These are phyloP conservation scores for Perca schrenkii DNA, from an alignment of 2,113 vertebrate species.

Conservation along the genomic window DNA sequence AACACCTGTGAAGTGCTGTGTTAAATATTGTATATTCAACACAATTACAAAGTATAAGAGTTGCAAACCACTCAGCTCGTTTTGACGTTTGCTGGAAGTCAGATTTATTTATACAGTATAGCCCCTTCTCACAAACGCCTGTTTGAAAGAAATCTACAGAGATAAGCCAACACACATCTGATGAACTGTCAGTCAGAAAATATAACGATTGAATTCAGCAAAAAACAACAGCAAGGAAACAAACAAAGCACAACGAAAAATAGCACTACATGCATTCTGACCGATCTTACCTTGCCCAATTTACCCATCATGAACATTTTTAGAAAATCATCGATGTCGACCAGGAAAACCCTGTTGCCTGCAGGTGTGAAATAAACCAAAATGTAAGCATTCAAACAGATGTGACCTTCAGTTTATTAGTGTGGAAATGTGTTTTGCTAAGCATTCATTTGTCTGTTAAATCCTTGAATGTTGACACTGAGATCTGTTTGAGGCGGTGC, in stretches of 20 bases:
- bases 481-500: slow-evolving; percentile 14
- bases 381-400: slow-evolving; percentile 19
- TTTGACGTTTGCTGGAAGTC: slow-evolving; percentile 38
- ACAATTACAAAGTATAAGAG: slow-evolving; percentile 8
- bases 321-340: not conserved
- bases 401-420: slow-evolving; percentile 50
- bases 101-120: slow-evolving; percentile 47
- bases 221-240: slow-evolving; percentile 19
- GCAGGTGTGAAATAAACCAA: slow-evolving; percentile 22
- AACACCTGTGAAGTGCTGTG: not conserved
- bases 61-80: not conserved
- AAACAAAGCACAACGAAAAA: slow-evolving; percentile 30
- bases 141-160: slow-evolving; percentile 39
- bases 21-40: slow-evolving; percentile 32
- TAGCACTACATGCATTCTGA: slow-evolving; percentile 10
- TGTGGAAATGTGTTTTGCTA: slow-evolving; percentile 30
- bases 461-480: slow-evolving; percentile 29
- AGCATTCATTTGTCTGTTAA: slow-evolving; percentile 37
- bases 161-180: slow-evolving; percentile 39
- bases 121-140: slow-evolving; percentile 36
- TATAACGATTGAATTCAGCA: slow-evolving; percentile 28
- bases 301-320: slow-evolving; percentile 15
- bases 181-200: slow-evolving; percentile 41
- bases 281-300: slow-evolving; percentile 19
- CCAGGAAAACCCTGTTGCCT: not conserved